Percentiles rank a stretch among this genome's conserved stretches.
Conservation (phyloP, 1,140 invertebrate species). For the Bathynomus jamesi region DNA sequence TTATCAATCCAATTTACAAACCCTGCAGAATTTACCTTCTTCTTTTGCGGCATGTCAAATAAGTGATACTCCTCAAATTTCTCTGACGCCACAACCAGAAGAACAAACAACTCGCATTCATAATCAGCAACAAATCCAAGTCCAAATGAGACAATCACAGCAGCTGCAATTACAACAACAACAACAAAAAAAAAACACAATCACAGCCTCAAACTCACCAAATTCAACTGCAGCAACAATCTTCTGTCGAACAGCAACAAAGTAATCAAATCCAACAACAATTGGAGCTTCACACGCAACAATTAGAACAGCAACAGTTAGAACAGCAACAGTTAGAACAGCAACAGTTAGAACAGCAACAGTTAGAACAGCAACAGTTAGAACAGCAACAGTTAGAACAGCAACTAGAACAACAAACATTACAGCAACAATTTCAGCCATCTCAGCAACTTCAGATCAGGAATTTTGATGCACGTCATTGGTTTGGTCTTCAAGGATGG, state of each 20-base stretch:
- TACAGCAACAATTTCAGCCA: background rate
- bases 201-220: too few relatives aligned
- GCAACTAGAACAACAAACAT: background rate
- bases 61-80: slow-evolving; percentile 42
- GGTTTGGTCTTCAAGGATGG: background rate
- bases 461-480: background rate
- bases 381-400: too few relatives aligned
- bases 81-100: background rate
- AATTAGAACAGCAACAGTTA: too few relatives aligned
- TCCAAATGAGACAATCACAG: background rate
- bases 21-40: slow-evolving; percentile 28
- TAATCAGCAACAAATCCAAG: background rate
- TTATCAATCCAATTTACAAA: background rate
- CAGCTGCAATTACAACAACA: background rate
- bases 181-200: too few relatives aligned
- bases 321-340: too few relatives aligned
- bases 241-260: too few relatives aligned
- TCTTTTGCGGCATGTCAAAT: slow-evolving; percentile 54
- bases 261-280: too few relatives aligned
- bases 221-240: too few relatives aligned
- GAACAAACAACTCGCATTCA: background rate
- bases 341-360: too few relatives aligned
- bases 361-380: too few relatives aligned
- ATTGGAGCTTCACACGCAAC: too few relatives aligned
- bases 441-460: background rate